Evolutionary conservation across 53 echinoderm and acorn worm genomes (phyloP).

Genomic region (Actinopyga echinites): DNA sequence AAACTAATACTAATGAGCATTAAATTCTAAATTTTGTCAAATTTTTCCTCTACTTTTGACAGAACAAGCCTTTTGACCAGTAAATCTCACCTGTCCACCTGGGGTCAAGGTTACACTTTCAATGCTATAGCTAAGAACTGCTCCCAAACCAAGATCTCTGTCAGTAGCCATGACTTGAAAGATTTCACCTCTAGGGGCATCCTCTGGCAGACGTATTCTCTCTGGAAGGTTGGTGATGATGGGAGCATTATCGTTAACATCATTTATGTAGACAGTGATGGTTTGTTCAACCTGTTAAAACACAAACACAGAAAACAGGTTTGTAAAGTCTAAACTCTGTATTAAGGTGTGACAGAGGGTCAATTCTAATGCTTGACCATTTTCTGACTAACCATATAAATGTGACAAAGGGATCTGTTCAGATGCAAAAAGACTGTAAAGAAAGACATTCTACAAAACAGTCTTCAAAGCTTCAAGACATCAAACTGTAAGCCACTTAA

Average conservation of each 20-base stretch:
- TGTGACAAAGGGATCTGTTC: too few species aligned
- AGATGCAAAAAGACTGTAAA: too few species aligned
- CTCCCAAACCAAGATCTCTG: conserved; percentile 35
- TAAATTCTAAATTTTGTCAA: background rate
- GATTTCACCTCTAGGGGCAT: conserved; percentile 31
- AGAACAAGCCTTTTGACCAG: too few species aligned
- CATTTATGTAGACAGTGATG: conserved; percentile 47
- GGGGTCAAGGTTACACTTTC: conserved; percentile 33
- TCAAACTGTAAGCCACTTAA: too few species aligned
- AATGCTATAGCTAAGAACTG: conserved; percentile 50
- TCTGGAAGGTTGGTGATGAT: conserved; percentile 66
- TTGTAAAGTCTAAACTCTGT: background rate
- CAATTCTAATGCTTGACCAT: background rate
- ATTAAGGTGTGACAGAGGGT: too few species aligned
- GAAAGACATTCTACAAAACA: too few species aligned
- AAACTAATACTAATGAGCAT: too few species aligned
- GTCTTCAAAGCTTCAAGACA: too few species aligned
- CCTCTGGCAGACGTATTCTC: conserved; percentile 58
- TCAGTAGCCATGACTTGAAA: conserved; percentile 65
- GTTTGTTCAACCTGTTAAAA: conserved; percentile 50
- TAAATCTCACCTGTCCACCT: conserved; percentile 56
- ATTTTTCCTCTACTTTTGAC: background rate
- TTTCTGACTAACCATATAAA: too few species aligned
- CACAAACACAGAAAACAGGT: background rate
- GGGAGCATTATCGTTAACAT: conserved; percentile 89